Evolutionary conservation across 2,113 vertebrate genomes (phyloP), one percentile per base, ranked within the genome.

Genomic region (Pollachius pollachius): DNA sequence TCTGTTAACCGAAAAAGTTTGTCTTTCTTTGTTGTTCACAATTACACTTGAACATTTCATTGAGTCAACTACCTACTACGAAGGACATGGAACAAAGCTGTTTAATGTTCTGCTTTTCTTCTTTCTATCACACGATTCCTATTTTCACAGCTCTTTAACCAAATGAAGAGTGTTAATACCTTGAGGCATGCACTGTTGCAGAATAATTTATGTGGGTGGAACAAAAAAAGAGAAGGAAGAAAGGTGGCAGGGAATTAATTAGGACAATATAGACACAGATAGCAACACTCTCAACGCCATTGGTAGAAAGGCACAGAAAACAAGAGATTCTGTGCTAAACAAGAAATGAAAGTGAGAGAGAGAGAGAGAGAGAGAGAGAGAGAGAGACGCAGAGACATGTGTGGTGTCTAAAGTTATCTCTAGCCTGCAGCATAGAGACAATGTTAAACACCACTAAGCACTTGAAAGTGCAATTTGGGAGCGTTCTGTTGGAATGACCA

Each of bases 191-290:
- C 74, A 4, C 19, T n/a, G 54, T 62, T 23, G 68, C 21, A 37
- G 77, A 79, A 81, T 88, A 73, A 88, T 86, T 87, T 82, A 73
- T 83, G 76, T 70, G 34, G 54, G 41, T 34, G 64, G 12, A 7
- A 7, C 8, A 48, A 48, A 48, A 48, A 81, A 21, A 12, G 60
- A 62, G 75, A 81, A 84, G 77, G 85, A 80, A 85, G 56, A 17
- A 75, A 71, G 76, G 82, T 90, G 88, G 81, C 75, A 67, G 65
- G 15, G 81, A 88, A 86, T 89, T 87, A 88, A 90, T 84, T 84
- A 84, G 41, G 23, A 76, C 75, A 76, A 80, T 85, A 85, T 82
- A 78, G 68, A 76, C 82, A 75, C 74, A 87, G 87, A 86, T 88
- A 85, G 70, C 76, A 77, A 77, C 64, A 69, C 73, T 76, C 57